Base-by-base conservation (phyloP, 2,797 vertebrate species). In the Schizopygopsis malacanthus region DNA sequence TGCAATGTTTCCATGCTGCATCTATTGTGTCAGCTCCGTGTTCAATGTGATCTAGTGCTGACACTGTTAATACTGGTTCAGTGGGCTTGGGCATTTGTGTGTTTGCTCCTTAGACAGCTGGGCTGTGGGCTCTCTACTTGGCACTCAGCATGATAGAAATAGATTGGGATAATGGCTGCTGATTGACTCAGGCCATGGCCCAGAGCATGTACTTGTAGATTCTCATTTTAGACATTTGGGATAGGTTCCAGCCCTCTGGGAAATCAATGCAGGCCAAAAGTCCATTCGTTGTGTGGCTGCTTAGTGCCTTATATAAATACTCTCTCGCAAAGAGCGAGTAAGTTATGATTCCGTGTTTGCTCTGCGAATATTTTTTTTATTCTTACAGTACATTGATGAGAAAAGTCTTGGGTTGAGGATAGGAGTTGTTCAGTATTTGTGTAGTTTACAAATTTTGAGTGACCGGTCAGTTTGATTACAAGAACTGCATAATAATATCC, bases 41-140 rank as follows among this genome's bases (percentile, higher is more conserved):
- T 79, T 70, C 39, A 3, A 75, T 81, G 69, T 54, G 69, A 65
- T 80, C 22, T 43, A 90, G 79, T 88, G 88, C 90, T 89, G 87
- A 88, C 91, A 92, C 87, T 90, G 89, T 87, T 87, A 87, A 79
- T 83, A 83, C 90, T 90, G 90, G 88, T 92, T 89, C 70, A 88
- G 82, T 90, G 91, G 91, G 90, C 87, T 90, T 89, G 78, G 87
- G 90, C 90, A 82, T 88, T 89, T 87, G 86, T 86, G 85, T 91
- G 83, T 81, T 85, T 76, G 82, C 86, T 87, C 67, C 88, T 88
- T 80, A 83, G 88, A 91, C 91, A 75, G 88, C 28, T 80, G 87
- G 88, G 87, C 89, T 85, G 77, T 87, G 50, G 79, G 61, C 90
- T 85, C 65, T 86, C 82, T 83, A 86, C 79, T 85, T 71, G 84